Evolutionary conservation across 2,113 vertebrate species (phyloP), one percentile per base, ranked within the genome.

Genomic region (Chaenocephalus aceratus): DNA sequence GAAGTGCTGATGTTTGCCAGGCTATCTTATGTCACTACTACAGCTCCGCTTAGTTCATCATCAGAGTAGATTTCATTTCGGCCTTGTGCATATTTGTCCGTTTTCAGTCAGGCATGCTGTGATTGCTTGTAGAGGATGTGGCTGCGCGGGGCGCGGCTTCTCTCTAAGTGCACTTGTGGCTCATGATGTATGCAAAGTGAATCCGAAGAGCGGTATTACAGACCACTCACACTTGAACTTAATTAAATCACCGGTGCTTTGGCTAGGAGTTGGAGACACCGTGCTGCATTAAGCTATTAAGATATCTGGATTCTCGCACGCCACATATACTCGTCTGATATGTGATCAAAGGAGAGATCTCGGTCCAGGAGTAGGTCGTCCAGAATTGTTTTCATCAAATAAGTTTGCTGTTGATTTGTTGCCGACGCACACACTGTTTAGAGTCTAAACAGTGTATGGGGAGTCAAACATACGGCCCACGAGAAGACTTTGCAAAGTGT

Each of bases 1-100:
- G 91, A 93, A 89, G 91, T 89, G 87, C 82, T 89, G 89, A 92
- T 87, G 88, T 80, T 88, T 81, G 83, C 91, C 92, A 92, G 92
- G 81, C 91, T 66, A 75, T 90, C 80, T 76, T 48, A 12, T 81
- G 88, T 89, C 91, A 85, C 81, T 57, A 48, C 56, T 76, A 49
- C 67, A 77, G 60, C 80, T 34, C 60, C 1, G 83, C 54, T 73
- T 36, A 76, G 80, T 93, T 86, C 79, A 90, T 92, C 90, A 91
- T 84, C 70, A 36, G 60, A 78, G 91, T 67, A 85, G 80, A 88
- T 91, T 88, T 90, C 57, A 88, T 89, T 88, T 90, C 63, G 58
- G 53, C 81, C 87, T 60, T 1, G 77, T 75, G 75, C 79, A 63
- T 82, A 79, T 89, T 88, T 90, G 88, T 89, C 80, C 75, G 59